These are phyloP conservation scores for Cyrtodaria siliqua DNA, from an alignment of 2,888 invertebrate species.

Conservation along the genomic window DNA sequence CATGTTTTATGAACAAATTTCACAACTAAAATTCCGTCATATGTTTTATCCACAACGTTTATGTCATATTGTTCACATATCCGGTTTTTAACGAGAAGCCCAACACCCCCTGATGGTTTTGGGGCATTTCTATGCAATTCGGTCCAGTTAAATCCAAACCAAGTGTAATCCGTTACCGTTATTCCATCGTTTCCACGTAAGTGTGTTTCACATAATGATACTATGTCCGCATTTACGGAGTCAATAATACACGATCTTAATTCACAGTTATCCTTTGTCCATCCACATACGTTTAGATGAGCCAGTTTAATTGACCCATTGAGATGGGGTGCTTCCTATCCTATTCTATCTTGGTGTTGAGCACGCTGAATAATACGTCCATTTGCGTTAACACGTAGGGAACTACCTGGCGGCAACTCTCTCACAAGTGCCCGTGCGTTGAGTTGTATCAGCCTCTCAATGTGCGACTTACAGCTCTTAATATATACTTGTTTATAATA, in stretches of 20 bases:
- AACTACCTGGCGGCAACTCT: constrained; percentile 13
- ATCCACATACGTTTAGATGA: constrained; percentile 55
- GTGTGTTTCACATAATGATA: constrained; percentile 45
- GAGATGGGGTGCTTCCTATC: constrained; percentile 20
- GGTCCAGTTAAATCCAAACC: constrained; percentile 36
- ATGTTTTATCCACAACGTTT: constrained; percentile 23
- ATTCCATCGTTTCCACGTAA: constrained; percentile 10
- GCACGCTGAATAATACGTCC: constrained; percentile 14
- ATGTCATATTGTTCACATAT: constrained; percentile 21
- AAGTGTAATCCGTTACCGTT: constrained; percentile 27
- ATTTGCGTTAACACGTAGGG: constrained; percentile 19
- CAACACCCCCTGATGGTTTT: constrained; percentile 52
- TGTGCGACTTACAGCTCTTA: constrained; percentile 36
- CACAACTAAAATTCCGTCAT: constrained; percentile 36
- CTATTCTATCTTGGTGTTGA: constrained; percentile 1
- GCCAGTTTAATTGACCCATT: too few relatives aligned
- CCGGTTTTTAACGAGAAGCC: constrained; percentile 26
- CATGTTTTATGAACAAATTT: constrained; percentile 12
- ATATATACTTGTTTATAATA: constrained; percentile 27
- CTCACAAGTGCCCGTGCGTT: constrained; percentile 21
- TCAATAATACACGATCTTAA: constrained; percentile 27
- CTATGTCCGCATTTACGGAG: constrained; percentile 39
- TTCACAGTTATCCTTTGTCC: constrained; percentile 42
- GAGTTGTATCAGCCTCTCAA: constrained; percentile 22
- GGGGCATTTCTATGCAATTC: constrained; percentile 36